These are phyloP conservation scores for Aurelia aurita DNA, from an alignment of 30 jellyfish, hydroid and myxozoan genomes.

Conservation along the genomic window DNA sequence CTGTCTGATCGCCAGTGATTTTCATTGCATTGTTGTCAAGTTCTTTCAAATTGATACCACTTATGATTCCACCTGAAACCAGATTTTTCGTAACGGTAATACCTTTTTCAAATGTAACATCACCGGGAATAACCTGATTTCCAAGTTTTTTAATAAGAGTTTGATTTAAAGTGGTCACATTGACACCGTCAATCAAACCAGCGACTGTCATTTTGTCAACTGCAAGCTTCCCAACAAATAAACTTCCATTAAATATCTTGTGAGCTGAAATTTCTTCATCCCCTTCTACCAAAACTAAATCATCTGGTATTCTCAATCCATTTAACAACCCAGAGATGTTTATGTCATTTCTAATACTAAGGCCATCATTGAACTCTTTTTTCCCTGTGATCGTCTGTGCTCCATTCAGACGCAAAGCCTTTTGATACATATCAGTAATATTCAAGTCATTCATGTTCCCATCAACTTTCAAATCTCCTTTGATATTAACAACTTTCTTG, in stretches of 20 bases:
- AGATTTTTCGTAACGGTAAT: conserved; percentile 56
- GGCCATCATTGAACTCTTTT: conserved; percentile 18
- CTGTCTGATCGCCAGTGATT: conserved; percentile 75
- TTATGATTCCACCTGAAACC: conserved; percentile 58
- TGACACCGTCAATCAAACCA: conserved; percentile 81
- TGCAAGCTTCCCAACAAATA: neutral
- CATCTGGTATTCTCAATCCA: conserved; percentile 52
- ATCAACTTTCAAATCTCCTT: conserved; percentile 28
- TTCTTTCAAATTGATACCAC: conserved; percentile 76
- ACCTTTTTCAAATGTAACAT: conserved; percentile 43
- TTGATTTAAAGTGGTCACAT: conserved; percentile 66
- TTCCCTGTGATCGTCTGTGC: conserved; percentile 64
- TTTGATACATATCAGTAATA: conserved; percentile 55
- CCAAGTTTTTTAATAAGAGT: conserved; percentile 74
- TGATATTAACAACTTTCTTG: conserved; percentile 24
- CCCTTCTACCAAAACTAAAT: conserved; percentile 64
- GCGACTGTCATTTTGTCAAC: conserved; percentile 61
- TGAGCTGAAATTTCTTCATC: conserved; percentile 55
- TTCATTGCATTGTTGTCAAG: conserved; percentile 71
- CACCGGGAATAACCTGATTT: conserved; percentile 75
- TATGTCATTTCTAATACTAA: conserved; percentile 12
- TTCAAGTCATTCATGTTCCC: conserved; percentile 55
- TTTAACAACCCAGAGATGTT: conserved; percentile 45
- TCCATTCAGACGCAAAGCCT: conserved; percentile 56
- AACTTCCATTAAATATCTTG: conserved; percentile 48